phyloP scores from a whole-genome alignment of 2,888 invertebrate genomes.

The Lasius platythorax region DNA sequence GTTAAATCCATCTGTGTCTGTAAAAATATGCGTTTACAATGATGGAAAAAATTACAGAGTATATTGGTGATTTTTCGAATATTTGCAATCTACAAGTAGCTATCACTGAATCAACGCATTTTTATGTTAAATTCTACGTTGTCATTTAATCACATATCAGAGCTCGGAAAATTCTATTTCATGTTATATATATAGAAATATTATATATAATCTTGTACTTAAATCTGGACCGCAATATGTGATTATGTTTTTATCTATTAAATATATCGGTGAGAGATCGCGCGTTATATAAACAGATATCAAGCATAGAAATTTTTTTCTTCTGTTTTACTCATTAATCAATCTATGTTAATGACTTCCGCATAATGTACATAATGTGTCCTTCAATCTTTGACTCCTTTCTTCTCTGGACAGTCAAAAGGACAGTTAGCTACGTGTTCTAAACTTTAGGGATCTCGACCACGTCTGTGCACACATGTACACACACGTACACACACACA shows the following conservation, averaged over 20 bases:
- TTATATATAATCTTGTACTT: conserved; percentile 36
- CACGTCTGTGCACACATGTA: conserved; percentile 48
- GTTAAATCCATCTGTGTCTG: background rate
- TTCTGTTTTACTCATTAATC: conserved; percentile 28
- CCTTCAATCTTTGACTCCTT: conserved; percentile 36
- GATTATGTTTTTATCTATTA: conserved; percentile 28
- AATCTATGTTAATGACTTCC: conserved; percentile 31
- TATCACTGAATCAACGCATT: background rate
- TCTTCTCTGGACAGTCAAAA: conserved; percentile 32
- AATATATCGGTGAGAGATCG: background rate
- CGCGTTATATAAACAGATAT: background rate
- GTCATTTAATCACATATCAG: conserved; percentile 10
- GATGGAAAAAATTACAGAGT: background rate
- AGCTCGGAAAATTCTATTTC: background rate
- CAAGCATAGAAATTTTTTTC: conserved; percentile 16
- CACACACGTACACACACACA: background rate
- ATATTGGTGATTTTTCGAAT: conserved; percentile 9
- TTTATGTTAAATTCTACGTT: background rate
- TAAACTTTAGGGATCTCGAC: conserved; percentile 56
- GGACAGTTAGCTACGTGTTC: conserved; percentile 49
- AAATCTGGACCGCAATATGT: conserved; percentile 35
- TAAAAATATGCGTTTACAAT: conserved; percentile 23
- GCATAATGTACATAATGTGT: conserved; percentile 47
- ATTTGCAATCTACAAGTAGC: conserved; percentile 13
- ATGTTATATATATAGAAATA: background rate